Conservation (phyloP, 2,888 invertebrate species). For the Minunthozetes semirufus region DNA sequence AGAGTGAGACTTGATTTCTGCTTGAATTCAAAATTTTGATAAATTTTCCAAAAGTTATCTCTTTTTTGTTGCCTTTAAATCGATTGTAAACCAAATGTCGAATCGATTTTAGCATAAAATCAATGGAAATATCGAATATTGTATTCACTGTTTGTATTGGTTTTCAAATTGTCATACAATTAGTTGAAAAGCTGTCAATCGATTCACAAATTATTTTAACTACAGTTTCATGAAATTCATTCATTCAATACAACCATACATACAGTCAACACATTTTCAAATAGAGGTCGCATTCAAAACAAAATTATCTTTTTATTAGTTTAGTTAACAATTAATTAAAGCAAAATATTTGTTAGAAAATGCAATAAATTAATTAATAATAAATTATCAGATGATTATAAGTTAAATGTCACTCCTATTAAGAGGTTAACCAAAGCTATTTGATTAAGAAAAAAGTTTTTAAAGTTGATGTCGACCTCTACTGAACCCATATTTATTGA, state of each 20-base stretch:
- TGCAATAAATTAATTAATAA: neutral
- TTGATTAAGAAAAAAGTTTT: neutral
- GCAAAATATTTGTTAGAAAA: neutral
- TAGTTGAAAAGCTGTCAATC: too few species aligned
- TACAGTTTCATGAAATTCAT: neutral
- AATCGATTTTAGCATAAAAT: neutral
- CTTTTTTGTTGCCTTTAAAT: neutral
- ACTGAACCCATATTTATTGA: slow-evolving; percentile 9
- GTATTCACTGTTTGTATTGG: neutral
- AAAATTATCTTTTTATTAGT: neutral
- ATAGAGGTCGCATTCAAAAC: neutral
- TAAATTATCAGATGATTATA: neutral
- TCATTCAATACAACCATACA: too few species aligned
- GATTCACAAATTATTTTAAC: neutral
- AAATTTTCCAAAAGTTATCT: neutral
- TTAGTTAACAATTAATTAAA: neutral
- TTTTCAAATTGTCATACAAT: neutral
- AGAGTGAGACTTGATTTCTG: neutral
- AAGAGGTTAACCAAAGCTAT: too few species aligned
- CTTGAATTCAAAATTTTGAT: neutral
- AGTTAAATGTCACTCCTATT: neutral
- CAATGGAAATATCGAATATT: too few species aligned
- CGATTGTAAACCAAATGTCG: neutral
- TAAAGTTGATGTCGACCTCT: slow-evolving; percentile 4
- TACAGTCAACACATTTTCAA: neutral